These are phyloP conservation scores for Tarsius wallacei DNA, from an alignment of 2,797 vertebrate species.

Conservation along the genomic window DNA sequence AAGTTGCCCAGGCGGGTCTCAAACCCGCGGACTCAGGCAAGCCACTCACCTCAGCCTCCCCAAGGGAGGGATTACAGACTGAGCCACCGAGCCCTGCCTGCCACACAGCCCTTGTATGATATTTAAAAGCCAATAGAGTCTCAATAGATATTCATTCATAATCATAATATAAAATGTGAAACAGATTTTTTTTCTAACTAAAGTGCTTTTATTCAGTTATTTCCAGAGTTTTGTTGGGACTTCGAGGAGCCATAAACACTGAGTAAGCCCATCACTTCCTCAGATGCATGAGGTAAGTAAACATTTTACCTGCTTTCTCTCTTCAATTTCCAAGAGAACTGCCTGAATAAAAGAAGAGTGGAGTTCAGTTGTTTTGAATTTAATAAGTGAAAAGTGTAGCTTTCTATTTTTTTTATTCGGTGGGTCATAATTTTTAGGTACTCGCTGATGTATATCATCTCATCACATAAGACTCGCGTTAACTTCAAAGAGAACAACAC, in stretches of 20 bases:
- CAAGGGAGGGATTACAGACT: too few species aligned
- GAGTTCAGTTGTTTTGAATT: constrained; percentile 30
- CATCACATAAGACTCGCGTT: constrained; percentile 76
- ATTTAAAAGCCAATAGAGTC: background rate
- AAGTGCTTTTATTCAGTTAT: background rate
- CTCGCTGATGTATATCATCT: constrained; percentile 68
- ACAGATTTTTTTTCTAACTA: background rate
- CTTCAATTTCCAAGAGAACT: constrained; percentile 12
- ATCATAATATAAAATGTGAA: background rate
- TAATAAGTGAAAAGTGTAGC: constrained; percentile 62
- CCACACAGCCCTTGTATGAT: background rate
- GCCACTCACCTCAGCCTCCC: too few species aligned
- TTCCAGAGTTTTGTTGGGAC: background rate
- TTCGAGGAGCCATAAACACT: background rate
- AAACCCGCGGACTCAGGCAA: too few species aligned
- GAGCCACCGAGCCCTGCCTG: too few species aligned
- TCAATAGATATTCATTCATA: background rate
- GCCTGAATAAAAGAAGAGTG: background rate
- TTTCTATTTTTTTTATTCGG: constrained; percentile 13
- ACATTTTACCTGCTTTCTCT: background rate
- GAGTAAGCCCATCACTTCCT: background rate
- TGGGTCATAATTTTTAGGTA: constrained; percentile 29
- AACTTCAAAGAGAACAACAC: constrained; percentile 79
- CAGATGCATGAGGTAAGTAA: background rate
- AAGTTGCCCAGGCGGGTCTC: too few species aligned